Conservation (phyloP, 2,113 vertebrate species). For the Notarius lentiginosus region DNA sequence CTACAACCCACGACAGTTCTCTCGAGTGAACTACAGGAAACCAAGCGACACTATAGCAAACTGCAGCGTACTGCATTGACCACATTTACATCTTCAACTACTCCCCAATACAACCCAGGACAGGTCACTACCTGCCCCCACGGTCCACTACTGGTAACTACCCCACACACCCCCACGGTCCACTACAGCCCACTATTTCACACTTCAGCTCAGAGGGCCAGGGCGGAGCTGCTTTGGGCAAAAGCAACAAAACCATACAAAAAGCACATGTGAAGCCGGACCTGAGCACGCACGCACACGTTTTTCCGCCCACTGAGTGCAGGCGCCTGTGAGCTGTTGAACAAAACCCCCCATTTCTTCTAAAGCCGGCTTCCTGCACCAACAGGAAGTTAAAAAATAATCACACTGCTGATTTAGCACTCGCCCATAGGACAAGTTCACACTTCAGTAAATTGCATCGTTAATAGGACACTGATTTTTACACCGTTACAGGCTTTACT, state of each 20-base stretch:
- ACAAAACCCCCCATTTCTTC: background rate
- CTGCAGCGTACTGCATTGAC: background rate
- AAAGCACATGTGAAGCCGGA: background rate
- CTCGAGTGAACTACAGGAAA: background rate
- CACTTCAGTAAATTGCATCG: background rate
- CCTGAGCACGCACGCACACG: conserved; percentile 20
- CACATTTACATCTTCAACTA: background rate
- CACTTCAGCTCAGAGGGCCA: background rate
- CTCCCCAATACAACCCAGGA: background rate
- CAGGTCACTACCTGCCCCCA: background rate
- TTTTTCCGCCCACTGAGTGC: background rate
- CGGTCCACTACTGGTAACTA: background rate
- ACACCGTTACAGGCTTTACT: background rate
- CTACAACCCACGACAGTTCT: too few relatives aligned
- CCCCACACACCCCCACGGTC: background rate
- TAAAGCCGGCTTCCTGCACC: background rate
- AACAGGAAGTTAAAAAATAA: conserved; percentile 35
- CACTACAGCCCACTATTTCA: too few relatives aligned
- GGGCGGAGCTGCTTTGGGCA: background rate
- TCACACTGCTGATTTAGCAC: conserved; percentile 6
- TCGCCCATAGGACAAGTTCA: too few relatives aligned
- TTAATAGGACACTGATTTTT: background rate
- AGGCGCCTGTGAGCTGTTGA: background rate
- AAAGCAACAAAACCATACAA: background rate
- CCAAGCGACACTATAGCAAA: background rate